Evolutionary conservation across 1,140 invertebrate species (phyloP), one percentile per base, ranked within the genome.

Genomic region (Sarcophaga bullata): DNA sequence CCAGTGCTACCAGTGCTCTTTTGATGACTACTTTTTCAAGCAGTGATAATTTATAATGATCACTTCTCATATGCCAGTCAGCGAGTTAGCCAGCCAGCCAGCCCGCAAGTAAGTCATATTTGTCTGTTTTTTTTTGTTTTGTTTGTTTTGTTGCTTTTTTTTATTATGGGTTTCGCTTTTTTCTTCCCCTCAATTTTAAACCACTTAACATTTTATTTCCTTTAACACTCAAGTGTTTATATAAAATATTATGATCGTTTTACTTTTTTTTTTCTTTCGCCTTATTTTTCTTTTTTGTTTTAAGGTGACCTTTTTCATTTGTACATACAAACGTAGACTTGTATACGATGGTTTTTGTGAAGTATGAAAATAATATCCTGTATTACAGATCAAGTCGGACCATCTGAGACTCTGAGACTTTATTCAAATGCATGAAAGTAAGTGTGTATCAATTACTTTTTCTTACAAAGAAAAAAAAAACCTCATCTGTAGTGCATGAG

Each of bases 171-270:
- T 37, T 37, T 37, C 25, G 4, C 25, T 37, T 37, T 37, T 37
- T 37, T 37, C 25, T 37, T 37, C 25, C 25, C 25, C 25, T 37
- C 25, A 8, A 19, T 68, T 68, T 76, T 8, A 50, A 78, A 78
- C 48, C 75, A 78, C 75, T 78, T 78, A 78, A 78, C 48, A 17
- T 78, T 78, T 78, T 50, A 78, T 78, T 78, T 78, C 75, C 48
- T 78, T 78, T 78, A 52, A 78, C 75, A 78, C 75, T 78, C 75
- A 78, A 50, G 48, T 78, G 75, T 78, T 78, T 78, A 78, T 50
- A 25, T 49, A 78, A 78, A 50, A 78, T 78, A 46, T 78, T 50
- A 78, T 78, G 48, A 78, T 52, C n/a, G 25, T 75, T 75, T 75
- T 75, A 17, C n/a, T 68, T 47, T 75, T 10, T 54, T 54, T 54